These are phyloP conservation scores for Aleiodes sp. DNA, from an alignment of 1,140 invertebrate species.

Conservation along the genomic window DNA sequence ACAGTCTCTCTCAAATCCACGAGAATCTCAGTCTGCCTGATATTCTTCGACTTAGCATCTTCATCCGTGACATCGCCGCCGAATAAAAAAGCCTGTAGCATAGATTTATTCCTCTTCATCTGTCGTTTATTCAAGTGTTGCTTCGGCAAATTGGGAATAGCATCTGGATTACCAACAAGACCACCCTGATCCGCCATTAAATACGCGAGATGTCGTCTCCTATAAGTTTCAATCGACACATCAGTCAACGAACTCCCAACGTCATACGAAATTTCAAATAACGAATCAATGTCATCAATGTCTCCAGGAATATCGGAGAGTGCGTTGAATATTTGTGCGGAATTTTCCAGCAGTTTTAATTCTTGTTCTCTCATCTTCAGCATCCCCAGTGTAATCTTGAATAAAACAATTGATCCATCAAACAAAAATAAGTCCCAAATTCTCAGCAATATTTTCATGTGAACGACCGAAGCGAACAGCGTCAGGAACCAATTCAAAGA, in stretches of 20 bases:
- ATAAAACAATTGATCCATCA: slow-evolving; percentile 95
- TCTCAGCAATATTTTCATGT: slow-evolving; percentile 93
- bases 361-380: slow-evolving; percentile 91
- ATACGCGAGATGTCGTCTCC: slow-evolving; percentile 91
- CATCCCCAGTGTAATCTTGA: slow-evolving; percentile 95
- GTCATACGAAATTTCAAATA: slow-evolving; percentile 72
- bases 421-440: slow-evolving; percentile 98
- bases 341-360: slow-evolving; percentile 85
- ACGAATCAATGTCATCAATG: slow-evolving; percentile 87
- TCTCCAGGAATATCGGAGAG: slow-evolving; percentile 94
- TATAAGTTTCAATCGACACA: slow-evolving; percentile 88
- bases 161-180: slow-evolving; percentile 89
- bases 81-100: slow-evolving; percentile 90
- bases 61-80: slow-evolving; percentile 79
- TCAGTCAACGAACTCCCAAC: slow-evolving; percentile 80
- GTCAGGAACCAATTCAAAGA: slow-evolving; percentile 98
- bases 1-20: slow-evolving; percentile 98
- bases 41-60: slow-evolving; percentile 95
- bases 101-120: slow-evolving; percentile 90
- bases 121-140: slow-evolving; percentile 87
- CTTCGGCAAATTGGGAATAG: slow-evolving; percentile 89
- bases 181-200: slow-evolving; percentile 96
- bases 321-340: slow-evolving; percentile 96
- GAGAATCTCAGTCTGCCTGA: slow-evolving; percentile 94
- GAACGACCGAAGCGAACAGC: slow-evolving; percentile 97